phyloP scores from a whole-genome alignment of 2,888 invertebrate species.

The Lithosia quadra region DNA sequence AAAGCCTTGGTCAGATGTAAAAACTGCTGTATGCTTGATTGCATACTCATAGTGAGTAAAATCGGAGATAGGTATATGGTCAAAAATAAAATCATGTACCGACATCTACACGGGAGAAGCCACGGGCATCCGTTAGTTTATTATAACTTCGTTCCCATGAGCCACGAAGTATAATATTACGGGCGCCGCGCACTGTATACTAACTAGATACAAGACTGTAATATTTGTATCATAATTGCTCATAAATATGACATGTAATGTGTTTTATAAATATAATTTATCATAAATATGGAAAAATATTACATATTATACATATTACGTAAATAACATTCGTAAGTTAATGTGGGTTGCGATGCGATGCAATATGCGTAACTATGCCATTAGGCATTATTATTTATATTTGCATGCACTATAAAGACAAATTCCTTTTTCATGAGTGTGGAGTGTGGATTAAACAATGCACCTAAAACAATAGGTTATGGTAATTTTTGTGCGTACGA shows the following conservation, averaged over 20 bases:
- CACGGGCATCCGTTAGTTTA: too few species aligned
- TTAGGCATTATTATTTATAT: neutral
- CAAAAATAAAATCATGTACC: too few species aligned
- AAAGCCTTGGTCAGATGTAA: too few species aligned
- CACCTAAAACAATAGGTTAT: conserved; percentile 10
- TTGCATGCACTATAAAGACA: neutral
- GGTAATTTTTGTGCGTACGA: neutral
- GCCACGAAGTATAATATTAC: neutral
- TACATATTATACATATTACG: neutral
- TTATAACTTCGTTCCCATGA: neutral
- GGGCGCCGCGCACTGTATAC: neutral
- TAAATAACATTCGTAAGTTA: neutral
- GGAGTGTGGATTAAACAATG: conserved; percentile 9
- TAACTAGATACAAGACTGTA: neutral
- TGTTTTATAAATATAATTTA: neutral
- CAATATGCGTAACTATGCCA: neutral
- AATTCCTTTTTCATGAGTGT: conserved; percentile 5
- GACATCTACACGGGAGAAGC: too few species aligned
- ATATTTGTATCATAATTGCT: neutral
- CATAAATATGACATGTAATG: conserved; percentile 3
- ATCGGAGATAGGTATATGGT: too few species aligned
- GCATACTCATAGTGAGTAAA: too few species aligned
- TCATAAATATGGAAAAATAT: neutral
- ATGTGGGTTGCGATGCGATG: conserved; percentile 1
- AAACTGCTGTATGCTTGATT: too few species aligned